Base-by-base conservation (phyloP, 2,113 vertebrate genomes). In the Trichechus manatus region DNA sequence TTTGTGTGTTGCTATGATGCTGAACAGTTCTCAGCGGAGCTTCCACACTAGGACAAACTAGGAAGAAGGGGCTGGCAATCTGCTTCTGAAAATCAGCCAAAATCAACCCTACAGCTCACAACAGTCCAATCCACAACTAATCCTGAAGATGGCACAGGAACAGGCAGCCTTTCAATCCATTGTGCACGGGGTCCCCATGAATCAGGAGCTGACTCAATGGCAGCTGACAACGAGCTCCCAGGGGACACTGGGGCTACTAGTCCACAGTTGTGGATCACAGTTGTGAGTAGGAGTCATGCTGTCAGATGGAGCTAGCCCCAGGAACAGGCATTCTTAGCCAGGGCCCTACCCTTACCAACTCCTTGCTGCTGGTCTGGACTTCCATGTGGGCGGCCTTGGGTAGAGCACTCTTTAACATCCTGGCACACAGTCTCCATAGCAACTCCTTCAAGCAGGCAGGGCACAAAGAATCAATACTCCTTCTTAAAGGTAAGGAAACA, bases 211-310 rank as follows among this genome's bases (percentile, higher is more conserved):
- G n/a, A 74, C 36, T 39, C 70, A 6, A 72, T 36, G 8, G 20
- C n/a, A 74, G n/a, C 72, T 61, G 5, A 61, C 19, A 7, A 61
- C 19, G 5, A 74, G 61, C 61, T 53, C 68, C 53, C 25, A 13
- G 68, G 13, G 31, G 70, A 5, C 29, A 9, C 31, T 1, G 14
- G 23, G 0, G 44, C 33, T 17, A 56, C 63, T 31, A 20, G n/a
- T 1, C 50, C 2, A 0, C 22, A 20, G 82, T 0, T 9, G 77
- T 47, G 3, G 2, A 78, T 4, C 80, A 44, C 2, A 13, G 11
- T 33, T 56, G 0, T 84, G 39, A 85, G 68, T 25, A 63, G 64
- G 50, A 87, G 31, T 59, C 47, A 25, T 47, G 72, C 20, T 47
- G 42, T 27, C 15, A 39, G 36, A 17, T 5, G 31, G 8, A 66